Evolutionary conservation across 2,888 invertebrate genomes (phyloP), one percentile per base, ranked within the genome.

Genomic region (Drosophila rubida): DNA sequence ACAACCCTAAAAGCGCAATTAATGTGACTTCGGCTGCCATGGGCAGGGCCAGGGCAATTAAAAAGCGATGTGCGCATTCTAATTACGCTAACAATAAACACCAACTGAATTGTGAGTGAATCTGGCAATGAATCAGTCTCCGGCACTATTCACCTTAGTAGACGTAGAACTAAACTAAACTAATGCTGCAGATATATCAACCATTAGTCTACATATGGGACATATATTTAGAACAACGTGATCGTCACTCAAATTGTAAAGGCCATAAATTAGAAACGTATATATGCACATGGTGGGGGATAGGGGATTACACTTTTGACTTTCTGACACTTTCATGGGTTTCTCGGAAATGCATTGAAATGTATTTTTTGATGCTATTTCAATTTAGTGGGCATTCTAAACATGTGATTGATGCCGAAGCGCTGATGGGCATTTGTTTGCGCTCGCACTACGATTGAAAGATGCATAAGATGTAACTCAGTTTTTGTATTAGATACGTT

Each of bases 71-170:
- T 63, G 49, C 69, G 84, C 87, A 82, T 82, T 82, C 82, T 87
- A 81, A 87, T 85, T 87, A 75, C 84, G 75, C 71, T 71, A 69
- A 83, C 87, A 75, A 74, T 78, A 69, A 83, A 60, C 61, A 46
- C 65, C 42, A 58, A 45, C 30, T 48, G 42, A 60, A 67, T 68
- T 30, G 35, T 48, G 27, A 27, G n/a, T 32, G 48, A 48, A 51
- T 49, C 32, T 39, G 53, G 41, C 50, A 69, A 32, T 73, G 72
- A 86, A 60, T 86, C 80, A 76, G 42, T 19, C 14, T 19, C 4
- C 22, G 5, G 2, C 27, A 0, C 14, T 14, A 19, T 19, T 25
- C 19, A 11, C 44, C 16, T 13, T 60, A 19, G 22, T 19, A 37
- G 8, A 11, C 22, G 19, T 4, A 39, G 41, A 22, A 30, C 11